Evolutionary conservation across 1,140 invertebrate genomes (phyloP).

Genomic region (Musca vetustissima): DNA sequence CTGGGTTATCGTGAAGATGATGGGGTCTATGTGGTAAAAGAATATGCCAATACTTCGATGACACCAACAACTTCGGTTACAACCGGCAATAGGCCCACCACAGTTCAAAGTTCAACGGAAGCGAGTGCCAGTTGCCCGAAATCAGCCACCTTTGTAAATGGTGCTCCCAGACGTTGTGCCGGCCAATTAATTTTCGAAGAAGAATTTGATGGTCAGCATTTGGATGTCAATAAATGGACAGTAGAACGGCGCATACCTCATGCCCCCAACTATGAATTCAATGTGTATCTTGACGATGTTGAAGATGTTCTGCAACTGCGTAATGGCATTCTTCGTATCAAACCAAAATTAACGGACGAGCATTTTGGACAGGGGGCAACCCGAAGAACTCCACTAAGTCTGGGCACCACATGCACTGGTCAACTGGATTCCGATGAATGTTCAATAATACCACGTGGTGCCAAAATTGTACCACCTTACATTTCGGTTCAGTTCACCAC

Average conservation of each 20-base stretch:
- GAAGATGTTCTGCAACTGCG: conserved; percentile 59
- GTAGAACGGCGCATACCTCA: conserved; percentile 52
- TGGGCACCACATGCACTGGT: conserved; percentile 58
- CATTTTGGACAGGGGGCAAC: conserved; percentile 53
- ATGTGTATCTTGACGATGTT: conserved; percentile 63
- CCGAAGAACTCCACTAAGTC: conserved; percentile 33
- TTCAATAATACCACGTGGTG: conserved; percentile 34
- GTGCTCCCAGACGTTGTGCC: conserved; percentile 55
- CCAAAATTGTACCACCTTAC: conserved; percentile 61
- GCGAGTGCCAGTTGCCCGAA: no score
- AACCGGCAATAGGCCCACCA: no score
- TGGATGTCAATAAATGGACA: conserved; percentile 53
- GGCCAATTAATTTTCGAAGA: conserved; percentile 61
- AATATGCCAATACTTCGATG: conserved; percentile 38
- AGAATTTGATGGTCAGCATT: conserved; percentile 51
- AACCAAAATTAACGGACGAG: conserved; percentile 59
- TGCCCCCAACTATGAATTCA: conserved; percentile 63
- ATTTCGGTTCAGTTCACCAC: conserved; percentile 66
- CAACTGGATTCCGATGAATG: conserved; percentile 54
- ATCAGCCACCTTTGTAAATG: conserved; percentile 36
- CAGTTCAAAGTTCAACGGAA: no score
- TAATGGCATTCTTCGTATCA: conserved; percentile 62
- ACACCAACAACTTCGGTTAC: no score
- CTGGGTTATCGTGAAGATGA: conserved; percentile 66
- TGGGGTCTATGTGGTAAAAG: conserved; percentile 60